Evolutionary conservation across 2,888 invertebrate species (phyloP).

Genomic region (Andrena fulva): DNA sequence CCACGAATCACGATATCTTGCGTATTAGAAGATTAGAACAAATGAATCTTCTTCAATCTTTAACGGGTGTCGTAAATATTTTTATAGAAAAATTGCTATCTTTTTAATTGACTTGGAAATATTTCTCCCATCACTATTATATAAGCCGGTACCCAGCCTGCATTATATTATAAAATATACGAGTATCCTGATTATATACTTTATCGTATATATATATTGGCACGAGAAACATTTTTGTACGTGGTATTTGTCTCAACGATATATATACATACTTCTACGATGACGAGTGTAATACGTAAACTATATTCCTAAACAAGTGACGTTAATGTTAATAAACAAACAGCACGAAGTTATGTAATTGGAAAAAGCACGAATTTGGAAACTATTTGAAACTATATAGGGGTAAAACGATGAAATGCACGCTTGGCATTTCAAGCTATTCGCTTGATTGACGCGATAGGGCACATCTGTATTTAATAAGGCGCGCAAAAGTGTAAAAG

Average conservation of each 20-base stretch:
- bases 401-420: not conserved
- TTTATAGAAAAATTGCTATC: not conserved
- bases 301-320: slow-evolving; percentile 21
- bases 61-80: not conserved
- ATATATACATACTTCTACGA: not conserved
- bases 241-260: slow-evolving; percentile 6
- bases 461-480: not conserved
- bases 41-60: not conserved
- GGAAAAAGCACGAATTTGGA: slow-evolving; percentile 31
- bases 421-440: not conserved
- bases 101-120: not conserved
- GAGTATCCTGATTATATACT: slow-evolving; percentile 10
- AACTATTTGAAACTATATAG: slow-evolving; percentile 31
- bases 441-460: not conserved
- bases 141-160: not conserved
- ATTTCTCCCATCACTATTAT: no score
- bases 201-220: not conserved
- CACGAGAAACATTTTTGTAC: not conserved
- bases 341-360: slow-evolving; percentile 42
- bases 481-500: not conserved
- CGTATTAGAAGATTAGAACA: not conserved
- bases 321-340: slow-evolving; percentile 42
- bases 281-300: not conserved
- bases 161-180: not conserved
- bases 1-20: not conserved